A percentile compares a stretch with the other conserved stretches of the same genome.
Conservation (phyloP, 2,888 invertebrate species). For the Tortrix viridana region DNA sequence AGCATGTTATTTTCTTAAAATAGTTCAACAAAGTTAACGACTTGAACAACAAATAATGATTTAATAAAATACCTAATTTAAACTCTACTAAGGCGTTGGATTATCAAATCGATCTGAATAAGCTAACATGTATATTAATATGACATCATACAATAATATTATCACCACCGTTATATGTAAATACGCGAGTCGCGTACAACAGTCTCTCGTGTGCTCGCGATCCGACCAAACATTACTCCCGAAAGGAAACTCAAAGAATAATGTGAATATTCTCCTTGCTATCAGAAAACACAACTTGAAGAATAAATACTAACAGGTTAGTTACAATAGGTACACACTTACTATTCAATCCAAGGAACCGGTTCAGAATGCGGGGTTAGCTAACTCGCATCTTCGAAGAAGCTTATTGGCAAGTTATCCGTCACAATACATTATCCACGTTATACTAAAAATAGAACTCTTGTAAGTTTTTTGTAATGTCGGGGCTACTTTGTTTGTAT, state of each 20-base stretch:
- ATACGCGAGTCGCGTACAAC: slow-evolving; percentile 49
- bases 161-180: slow-evolving; percentile 66
- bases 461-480: slow-evolving; percentile 11
- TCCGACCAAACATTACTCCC: slow-evolving; percentile 42
- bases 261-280: slow-evolving; percentile 13
- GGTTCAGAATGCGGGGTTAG: slow-evolving; percentile 5
- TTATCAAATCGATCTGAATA: background rate
- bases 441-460: slow-evolving; percentile 26
- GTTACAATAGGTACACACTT: background rate
- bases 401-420: slow-evolving; percentile 11
- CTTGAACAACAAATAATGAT: too few species aligned
- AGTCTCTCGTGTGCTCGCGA: slow-evolving; percentile 45
- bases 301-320: slow-evolving; percentile 6
- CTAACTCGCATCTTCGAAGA: background rate
- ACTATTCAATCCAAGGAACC: slow-evolving; percentile 2
- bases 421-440: slow-evolving; percentile 6
- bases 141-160: slow-evolving; percentile 45
- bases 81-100: too few species aligned
- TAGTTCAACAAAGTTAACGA: too few species aligned
- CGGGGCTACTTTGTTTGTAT: background rate
- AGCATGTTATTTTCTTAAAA: too few species aligned
- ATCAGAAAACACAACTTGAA: background rate
- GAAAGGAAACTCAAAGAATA: slow-evolving; percentile 15
- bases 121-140: background rate
- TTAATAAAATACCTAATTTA: too few species aligned